Evolutionary conservation across 2,113 vertebrate species (phyloP), one percentile per base, ranked within the genome.

Genomic region (Platycercus adscitus): DNA sequence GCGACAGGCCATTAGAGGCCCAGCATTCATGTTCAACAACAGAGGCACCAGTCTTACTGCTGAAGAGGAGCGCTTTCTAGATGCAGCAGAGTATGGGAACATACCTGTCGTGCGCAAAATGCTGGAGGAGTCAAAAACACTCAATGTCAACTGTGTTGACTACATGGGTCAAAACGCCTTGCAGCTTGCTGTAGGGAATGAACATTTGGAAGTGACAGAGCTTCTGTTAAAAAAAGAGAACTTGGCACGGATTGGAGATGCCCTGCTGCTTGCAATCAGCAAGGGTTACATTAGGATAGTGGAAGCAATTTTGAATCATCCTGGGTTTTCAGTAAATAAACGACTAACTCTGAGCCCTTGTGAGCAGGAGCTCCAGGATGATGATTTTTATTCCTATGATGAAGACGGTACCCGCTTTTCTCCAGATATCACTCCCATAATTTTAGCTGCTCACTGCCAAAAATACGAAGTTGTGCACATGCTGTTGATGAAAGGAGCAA

Each of bases 231-330:
- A 98, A 96, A 98, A 98, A 70, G 98, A 99, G 86, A 98, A 99
- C 97, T 98, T 99, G 98, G 98, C 98, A 68, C 98, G 98, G 60
- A 98, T 99, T 8, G 99, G 99, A 73, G 99, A 99, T 78, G 98
- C 98, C 60, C 98, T 99, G 96, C 97, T 99, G 96, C 98, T 99
- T 5, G 99, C 99, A 86, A 99, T 99, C 96, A 99, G 98, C 93
- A 99, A 99, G 96, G 99, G 99, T 76, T 99, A 99, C 83, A 98
- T 99, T 89, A 98, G 99, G 96, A 99, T 99, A 92, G 99, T 99
- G 88, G 99, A 99, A 97, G 98, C 98, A 73, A 98, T 99, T 95
- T 97, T 99, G 91, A 98, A 97, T 93, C 98, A 99, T 96, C 98
- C 99, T 4, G 98, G 98, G 63, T 99, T 99, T 96, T 98, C 97